Conservation (phyloP, 2,797 vertebrate genomes). For the Perodicticus potto region DNA sequence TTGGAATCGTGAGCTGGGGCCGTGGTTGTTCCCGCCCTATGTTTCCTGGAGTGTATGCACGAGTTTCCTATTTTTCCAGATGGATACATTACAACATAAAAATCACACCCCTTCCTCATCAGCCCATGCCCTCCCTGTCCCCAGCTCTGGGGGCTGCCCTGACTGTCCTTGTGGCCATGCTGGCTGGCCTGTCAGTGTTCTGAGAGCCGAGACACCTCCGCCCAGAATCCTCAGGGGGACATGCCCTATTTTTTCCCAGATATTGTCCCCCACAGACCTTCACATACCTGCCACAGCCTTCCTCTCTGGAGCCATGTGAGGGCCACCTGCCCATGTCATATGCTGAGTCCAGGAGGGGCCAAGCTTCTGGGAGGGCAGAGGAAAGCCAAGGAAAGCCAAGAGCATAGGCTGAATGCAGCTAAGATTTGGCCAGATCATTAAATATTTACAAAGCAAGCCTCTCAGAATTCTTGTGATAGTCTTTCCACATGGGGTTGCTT, state of each 20-base stretch:
- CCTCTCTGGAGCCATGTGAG: neutral
- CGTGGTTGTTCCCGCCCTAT: neutral
- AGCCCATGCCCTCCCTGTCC: neutral
- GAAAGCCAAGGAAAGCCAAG: neutral
- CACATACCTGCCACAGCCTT: neutral
- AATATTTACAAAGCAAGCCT: conserved; percentile 45
- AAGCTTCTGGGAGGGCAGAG: neutral
- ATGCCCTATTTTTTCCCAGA: neutral
- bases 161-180: neutral
- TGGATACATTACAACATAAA: conserved; percentile 67
- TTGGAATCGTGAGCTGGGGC: conserved; percentile 82
- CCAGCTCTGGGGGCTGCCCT: neutral
- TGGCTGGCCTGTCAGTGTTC: neutral
- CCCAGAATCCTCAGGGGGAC: neutral
- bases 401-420: neutral
- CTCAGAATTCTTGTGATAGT: neutral
- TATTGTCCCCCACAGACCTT: neutral
- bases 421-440: conserved; percentile 43
- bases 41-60: conserved; percentile 73
- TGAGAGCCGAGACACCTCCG: neutral
- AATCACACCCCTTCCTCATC: neutral
- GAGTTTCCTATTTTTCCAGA: conserved; percentile 62
- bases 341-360: neutral
- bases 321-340: neutral
- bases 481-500: neutral